Conservation (phyloP, 2,113 vertebrate species). For the Engraulis encrasicolus region DNA sequence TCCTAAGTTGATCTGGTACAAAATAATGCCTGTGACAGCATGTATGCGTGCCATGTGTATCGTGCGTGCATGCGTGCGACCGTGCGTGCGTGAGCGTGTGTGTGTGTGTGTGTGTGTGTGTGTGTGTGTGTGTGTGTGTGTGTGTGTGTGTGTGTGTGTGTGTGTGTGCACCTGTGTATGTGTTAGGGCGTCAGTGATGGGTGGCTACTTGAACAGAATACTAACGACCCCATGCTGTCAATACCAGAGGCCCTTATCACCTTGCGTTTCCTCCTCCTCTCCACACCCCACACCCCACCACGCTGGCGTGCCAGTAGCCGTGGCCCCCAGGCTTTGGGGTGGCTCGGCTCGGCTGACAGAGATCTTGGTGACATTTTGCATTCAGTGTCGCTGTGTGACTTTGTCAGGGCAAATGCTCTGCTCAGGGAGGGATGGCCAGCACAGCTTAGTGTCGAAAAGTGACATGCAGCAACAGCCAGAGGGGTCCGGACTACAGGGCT, state of each 20-base stretch:
- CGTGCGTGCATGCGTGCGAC: no score
- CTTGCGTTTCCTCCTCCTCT: slow-evolving; percentile 3
- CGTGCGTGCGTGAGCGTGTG: not conserved
- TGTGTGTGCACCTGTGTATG: not conserved
- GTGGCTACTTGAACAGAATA: slow-evolving; percentile 37
- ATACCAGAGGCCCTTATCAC: slow-evolving; percentile 47
- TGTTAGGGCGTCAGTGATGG: not conserved
- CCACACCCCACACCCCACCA: not conserved
- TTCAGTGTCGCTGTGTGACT: slow-evolving; percentile 33
- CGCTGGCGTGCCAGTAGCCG: not conserved
- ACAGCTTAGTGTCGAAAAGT: slow-evolving; percentile 17
- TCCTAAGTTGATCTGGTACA: no score
- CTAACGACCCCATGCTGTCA: slow-evolving; percentile 42
- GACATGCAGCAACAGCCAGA: not conserved
- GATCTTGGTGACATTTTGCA: slow-evolving; percentile 32
- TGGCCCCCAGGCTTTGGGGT: not conserved
- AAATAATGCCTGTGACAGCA: no score
- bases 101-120: not conserved
- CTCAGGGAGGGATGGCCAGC: not conserved
- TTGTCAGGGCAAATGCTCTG: slow-evolving; percentile 8
- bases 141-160: not conserved
- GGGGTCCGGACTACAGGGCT: not conserved
- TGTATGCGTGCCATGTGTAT: no score
- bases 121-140: not conserved
- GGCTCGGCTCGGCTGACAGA: not conserved